Base-by-base conservation (phyloP, 2,888 invertebrate species). In the Asteroscopus sphinx region DNA sequence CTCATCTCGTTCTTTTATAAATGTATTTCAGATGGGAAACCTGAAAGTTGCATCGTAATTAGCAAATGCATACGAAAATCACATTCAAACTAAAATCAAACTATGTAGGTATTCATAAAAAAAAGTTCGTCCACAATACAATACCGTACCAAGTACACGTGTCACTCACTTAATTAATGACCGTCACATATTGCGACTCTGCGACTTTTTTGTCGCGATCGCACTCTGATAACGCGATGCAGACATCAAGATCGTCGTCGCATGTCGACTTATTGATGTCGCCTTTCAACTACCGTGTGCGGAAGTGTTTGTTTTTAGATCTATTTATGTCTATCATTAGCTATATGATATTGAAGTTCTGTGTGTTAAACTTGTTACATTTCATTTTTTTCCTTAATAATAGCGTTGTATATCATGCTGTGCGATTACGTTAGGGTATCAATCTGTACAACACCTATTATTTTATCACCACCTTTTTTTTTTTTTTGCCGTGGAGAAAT, bases 221-320 rank as follows among this genome's bases (percentile, higher is more conserved):
- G 82, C 64, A 59, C 67, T 53, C 60, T 47, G 83, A 87, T 87
- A 86, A 76, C 68, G 48, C 67, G 73, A 70, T 69, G 81, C 91
- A 91, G 93, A 92, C 93, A 92, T 93, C 92, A 90, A 89, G 91
- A 88, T 87, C 80, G 77, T 71, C 25, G 33, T 15, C 49, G 40
- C 45, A 51, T 9, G 80, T 79, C 84, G 80, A 80, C 85, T 88
- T 90, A 89, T 89, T 80, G 82, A 87, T 88, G 88, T 85, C 81
- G 73, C 73, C 86, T 90, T 89, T 90, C 90, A 86, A 84, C 89
- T 91, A 85, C 89, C 67, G 89, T 87, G 81, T 85, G 73, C 73
- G 64, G 79, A 78, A 73, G 75, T 80, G 76, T 82, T 80, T 82
- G 60, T 83, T 73, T 63, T 73, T 63, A 41, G 55, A 60, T 75